These are phyloP conservation scores for Chaenocephalus aceratus DNA, from an alignment of 2,113 vertebrate species.

Conservation along the genomic window DNA sequence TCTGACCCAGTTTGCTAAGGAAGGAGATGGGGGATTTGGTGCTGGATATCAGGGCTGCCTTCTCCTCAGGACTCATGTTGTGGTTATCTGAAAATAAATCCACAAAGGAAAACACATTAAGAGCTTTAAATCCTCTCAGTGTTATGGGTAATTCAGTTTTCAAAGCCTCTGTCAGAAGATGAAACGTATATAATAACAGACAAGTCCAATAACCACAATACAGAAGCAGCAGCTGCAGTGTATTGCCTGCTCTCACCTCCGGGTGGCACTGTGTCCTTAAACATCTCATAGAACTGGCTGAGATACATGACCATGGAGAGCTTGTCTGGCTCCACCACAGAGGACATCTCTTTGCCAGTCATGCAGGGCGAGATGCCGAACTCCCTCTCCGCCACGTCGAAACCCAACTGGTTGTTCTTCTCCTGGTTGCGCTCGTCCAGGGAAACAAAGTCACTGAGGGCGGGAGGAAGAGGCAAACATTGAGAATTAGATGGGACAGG, in stretches of 20 bases:
- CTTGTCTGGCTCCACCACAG: constrained; percentile 95
- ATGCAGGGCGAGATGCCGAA: constrained; percentile 98
- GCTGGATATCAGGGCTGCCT: constrained; percentile 89
- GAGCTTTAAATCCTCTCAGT: not conserved
- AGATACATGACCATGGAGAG: constrained; percentile 99
- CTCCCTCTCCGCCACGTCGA: constrained; percentile 94
- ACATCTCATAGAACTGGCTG: constrained; percentile 99
- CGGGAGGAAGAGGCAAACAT: not conserved
- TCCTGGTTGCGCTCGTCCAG: constrained; percentile 93
- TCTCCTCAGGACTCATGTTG: constrained; percentile 93
- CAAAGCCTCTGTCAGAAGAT: not conserved
- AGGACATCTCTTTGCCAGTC: constrained; percentile 98
- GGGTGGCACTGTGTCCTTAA: constrained; percentile 93
- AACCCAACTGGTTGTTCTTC: constrained; percentile 95
- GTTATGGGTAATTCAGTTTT: not conserved
- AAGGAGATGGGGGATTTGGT: constrained; percentile 98
- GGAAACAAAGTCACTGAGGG: constrained; percentile 91
- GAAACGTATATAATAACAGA: fast-evolving
- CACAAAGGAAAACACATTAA: not conserved
- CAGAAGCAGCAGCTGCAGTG: constrained; percentile 2
- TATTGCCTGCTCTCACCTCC: constrained; percentile 83
- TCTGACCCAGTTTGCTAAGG: constrained; percentile 96
- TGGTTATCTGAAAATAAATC: constrained; percentile 85
- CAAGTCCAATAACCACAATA: not conserved
- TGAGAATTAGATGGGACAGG: not conserved